phyloP scores from a whole-genome alignment of 2,888 invertebrate genomes.

The Drosophila melanosoma region DNA sequence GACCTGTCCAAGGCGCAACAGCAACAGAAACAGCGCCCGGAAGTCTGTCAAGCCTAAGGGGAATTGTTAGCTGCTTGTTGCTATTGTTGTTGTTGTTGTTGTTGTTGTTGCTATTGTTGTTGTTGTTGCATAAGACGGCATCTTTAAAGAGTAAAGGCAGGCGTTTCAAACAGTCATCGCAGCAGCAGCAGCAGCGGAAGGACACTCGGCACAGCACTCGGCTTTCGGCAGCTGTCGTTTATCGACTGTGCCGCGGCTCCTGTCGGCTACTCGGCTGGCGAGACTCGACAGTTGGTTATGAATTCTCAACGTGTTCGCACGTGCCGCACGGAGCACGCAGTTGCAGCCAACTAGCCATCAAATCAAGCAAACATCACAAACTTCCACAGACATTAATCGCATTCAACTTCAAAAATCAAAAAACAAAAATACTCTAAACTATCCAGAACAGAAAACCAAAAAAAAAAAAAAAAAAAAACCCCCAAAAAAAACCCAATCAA shows the following conservation, averaged over 20 bases:
- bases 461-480: constrained; percentile 11
- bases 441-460: constrained; percentile 6
- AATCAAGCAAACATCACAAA: constrained; percentile 55
- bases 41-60: constrained; percentile 39
- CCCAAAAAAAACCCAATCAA: not conserved
- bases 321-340: constrained; percentile 79
- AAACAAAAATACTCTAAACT: not conserved
- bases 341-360: constrained; percentile 67
- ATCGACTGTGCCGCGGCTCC: constrained; percentile 28
- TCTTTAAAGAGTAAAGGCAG: constrained; percentile 35
- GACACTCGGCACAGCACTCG: constrained; percentile 4
- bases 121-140: constrained; percentile 35
- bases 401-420: constrained; percentile 20
- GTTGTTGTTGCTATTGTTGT: constrained; percentile 2
- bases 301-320: constrained; percentile 83
- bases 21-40: constrained; percentile 54
- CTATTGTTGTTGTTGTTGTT: constrained; percentile 6
- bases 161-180: constrained; percentile 30
- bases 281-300: constrained; percentile 82
- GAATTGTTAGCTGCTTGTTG: constrained; percentile 6
- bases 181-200: not conserved
- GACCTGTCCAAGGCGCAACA: constrained; percentile 63
- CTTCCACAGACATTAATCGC: constrained; percentile 33
- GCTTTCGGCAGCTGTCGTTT: constrained; percentile 29
- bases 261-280: constrained; percentile 42